Conservation (phyloP, 2,113 vertebrate species). For the Halcyon malimbica region DNA sequence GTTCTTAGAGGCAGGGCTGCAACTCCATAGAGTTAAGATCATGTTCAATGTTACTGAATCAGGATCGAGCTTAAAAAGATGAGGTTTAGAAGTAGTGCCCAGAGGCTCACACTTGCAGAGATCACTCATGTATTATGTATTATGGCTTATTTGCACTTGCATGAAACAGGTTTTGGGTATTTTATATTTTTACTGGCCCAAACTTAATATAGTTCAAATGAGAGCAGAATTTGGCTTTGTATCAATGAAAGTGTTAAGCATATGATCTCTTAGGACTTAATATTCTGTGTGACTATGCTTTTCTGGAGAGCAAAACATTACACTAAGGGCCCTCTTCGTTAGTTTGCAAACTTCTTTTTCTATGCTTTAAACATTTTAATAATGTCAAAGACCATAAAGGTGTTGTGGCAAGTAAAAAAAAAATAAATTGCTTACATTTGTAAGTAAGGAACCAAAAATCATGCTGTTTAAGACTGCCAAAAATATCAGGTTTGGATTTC, state of each 20-base stretch:
- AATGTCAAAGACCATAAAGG: not conserved
- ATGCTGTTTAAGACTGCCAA: not conserved
- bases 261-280: not conserved
- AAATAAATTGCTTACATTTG: not conserved
- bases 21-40: not conserved
- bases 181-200: not conserved
- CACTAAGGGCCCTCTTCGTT: not conserved
- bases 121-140: fast-evolving
- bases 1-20: not conserved
- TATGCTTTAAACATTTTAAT: not conserved
- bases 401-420: slow-evolving; percentile 6
- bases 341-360: not conserved
- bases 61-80: not conserved
- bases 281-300: not conserved
- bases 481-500: slow-evolving; percentile 53
- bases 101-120: not conserved
- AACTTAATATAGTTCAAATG: not conserved
- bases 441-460: slow-evolving; percentile 27
- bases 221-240: not conserved
- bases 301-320: not conserved
- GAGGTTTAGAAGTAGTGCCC: not conserved
- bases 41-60: not conserved
- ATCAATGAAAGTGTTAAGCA: not conserved
- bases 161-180: not conserved
- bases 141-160: not conserved